These are phyloP conservation scores for Plagiodera versicolora DNA, from an alignment of 2,888 invertebrate genomes.

Conservation along the genomic window DNA sequence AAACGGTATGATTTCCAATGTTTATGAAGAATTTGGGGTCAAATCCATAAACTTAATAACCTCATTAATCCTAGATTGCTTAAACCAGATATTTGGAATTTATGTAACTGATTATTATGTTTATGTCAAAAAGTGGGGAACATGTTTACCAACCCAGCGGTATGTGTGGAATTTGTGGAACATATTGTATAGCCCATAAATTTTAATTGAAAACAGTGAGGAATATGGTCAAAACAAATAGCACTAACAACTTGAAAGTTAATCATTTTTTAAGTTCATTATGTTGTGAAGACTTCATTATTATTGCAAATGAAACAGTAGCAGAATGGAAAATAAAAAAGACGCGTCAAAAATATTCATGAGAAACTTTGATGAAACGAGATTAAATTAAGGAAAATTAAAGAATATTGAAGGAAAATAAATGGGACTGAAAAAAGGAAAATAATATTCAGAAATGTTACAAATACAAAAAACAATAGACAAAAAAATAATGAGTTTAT, in stretches of 20 bases:
- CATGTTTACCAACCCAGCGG: background rate
- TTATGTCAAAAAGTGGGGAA: background rate
- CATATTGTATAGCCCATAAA: background rate
- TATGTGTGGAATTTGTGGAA: background rate
- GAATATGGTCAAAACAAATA: background rate
- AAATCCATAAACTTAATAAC: background rate
- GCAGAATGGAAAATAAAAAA: too few relatives aligned
- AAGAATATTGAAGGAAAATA: too few relatives aligned
- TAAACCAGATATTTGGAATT: slow-evolving; percentile 3
- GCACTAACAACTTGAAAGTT: too few relatives aligned
- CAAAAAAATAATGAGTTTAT: too few relatives aligned
- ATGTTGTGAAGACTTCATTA: too few relatives aligned
- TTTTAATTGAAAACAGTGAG: background rate
- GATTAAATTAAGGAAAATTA: too few relatives aligned
- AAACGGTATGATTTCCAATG: background rate
- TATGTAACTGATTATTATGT: background rate
- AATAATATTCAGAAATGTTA: too few relatives aligned
- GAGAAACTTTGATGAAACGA: too few relatives aligned
- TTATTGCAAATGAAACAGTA: too few relatives aligned
- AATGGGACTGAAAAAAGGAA: too few relatives aligned
- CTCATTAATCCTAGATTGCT: slow-evolving; percentile 1
- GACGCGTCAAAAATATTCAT: too few relatives aligned
- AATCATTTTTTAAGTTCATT: background rate
- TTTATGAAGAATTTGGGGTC: background rate
- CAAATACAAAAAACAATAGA: too few relatives aligned